Base-by-base conservation (phyloP, 2,113 vertebrate species). In the Vimba vimba region DNA sequence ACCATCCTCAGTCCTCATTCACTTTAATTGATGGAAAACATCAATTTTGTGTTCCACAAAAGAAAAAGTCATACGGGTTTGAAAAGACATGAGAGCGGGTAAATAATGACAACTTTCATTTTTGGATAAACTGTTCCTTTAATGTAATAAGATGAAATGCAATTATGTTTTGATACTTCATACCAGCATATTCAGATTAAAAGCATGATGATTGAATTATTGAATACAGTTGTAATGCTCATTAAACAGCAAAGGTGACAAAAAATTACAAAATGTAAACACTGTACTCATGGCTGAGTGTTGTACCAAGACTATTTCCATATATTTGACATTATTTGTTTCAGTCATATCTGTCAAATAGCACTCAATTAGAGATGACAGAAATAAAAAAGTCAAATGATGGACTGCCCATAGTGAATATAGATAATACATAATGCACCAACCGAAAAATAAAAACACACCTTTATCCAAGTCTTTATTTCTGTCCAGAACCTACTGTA, bases 391-490 rank as follows among this genome's bases (percentile, higher is more conserved):
- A 69, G 9, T 25, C 1, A 30, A 76, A 75, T 30, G 1, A 74
- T 9, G n/a, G 25, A 77, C 47, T 30, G 45, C 75, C 50, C 27
- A 50, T 43, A 50, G n/a, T 50, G 45, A 19, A 43, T 71, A 71
- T 71, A 71, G 36, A 43, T 71, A 21, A 2, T 71, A 11, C 33
- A 60, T 23, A 45, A 66, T 50, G 45, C 36, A 66, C n/a, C 9
- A 50, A 52, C 45, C 43, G 23, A 27, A n/a, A 68, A 52, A 30
- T 68, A 69, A 66, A 81, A 82, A 59, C 11, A 52, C 4, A 82
- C 75, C 71, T 47, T 23, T 15, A 69, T 45, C 84, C 25, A 66
- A 83, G 52, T 59, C 73, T 90, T 88, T 86, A 87, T 83, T 88
- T 83, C 57, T 68, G 25, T 52, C 45, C 78, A 85, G 85, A 81